A percentile compares a stretch with the other conserved stretches of the same genome.
Evolutionary conservation across 2,888 invertebrate genomes (phyloP).

Genomic region (Drosophila maculinotata): DNA sequence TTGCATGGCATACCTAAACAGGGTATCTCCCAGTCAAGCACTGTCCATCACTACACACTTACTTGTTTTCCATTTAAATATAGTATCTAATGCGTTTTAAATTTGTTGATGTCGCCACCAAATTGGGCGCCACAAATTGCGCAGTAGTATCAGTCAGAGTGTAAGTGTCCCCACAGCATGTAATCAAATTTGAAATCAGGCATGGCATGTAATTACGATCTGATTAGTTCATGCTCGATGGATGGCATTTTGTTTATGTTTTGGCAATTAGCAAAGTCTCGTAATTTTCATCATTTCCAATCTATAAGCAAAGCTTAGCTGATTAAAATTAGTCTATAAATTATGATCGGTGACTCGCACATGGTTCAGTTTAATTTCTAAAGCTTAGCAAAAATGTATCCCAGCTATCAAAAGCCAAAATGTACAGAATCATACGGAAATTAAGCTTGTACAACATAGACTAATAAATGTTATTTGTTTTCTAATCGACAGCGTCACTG

Average conservation of each 20-base stretch:
- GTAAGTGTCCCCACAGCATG: constrained; percentile 23
- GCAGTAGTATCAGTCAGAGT: constrained; percentile 35
- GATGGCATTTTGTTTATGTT: constrained; percentile 59
- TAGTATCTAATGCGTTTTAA: constrained; percentile 31
- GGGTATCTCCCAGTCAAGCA: constrained; percentile 20
- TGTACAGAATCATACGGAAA: constrained; percentile 15
- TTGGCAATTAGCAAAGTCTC: constrained; percentile 65
- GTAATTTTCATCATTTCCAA: constrained; percentile 31
- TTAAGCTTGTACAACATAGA: not conserved
- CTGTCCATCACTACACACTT: not conserved
- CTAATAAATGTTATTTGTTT: constrained; percentile 3
- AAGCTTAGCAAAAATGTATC: constrained; percentile 52
- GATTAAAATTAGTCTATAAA: constrained; percentile 63
- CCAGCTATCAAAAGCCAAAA: constrained; percentile 56
- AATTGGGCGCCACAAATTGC: constrained; percentile 43
- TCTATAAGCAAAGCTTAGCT: constrained; percentile 33
- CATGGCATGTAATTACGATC: constrained; percentile 43
- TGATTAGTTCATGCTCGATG: constrained; percentile 60
- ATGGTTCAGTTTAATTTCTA: constrained; percentile 47
- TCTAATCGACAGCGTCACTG: constrained; percentile 87
- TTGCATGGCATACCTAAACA: not conserved
- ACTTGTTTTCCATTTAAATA: not conserved
- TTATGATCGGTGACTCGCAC: constrained; percentile 32
- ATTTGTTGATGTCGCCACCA: constrained; percentile 32
- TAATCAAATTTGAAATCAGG: constrained; percentile 32